Percentiles rank a stretch among this genome's conserved stretches.
phyloP scores from a whole-genome alignment of 2,113 vertebrate species.

The Otolemur garnettii region DNA sequence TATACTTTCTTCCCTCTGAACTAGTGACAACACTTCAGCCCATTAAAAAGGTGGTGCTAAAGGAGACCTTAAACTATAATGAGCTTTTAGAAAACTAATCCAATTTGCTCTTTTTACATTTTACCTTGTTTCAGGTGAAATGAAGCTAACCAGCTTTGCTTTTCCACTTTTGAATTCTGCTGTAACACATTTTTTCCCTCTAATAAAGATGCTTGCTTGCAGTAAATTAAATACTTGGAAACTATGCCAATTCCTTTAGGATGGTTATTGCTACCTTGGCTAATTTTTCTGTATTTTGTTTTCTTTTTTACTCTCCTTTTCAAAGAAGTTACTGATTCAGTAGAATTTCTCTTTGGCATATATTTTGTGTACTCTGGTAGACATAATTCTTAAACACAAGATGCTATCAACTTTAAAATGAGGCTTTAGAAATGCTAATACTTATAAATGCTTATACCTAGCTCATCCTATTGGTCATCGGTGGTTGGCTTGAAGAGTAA shows the following conservation, averaged over 20 bases:
- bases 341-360: neutral
- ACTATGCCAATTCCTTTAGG: neutral
- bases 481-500: neutral
- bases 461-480: neutral
- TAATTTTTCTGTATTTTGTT: neutral
- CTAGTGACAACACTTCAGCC: neutral
- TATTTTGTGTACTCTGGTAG: neutral
- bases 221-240: slow-evolving; percentile 53
- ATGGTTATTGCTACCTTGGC: slow-evolving; percentile 16
- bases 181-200: neutral
- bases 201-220: slow-evolving; percentile 29
- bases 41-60: neutral
- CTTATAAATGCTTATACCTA: neutral
- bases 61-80: neutral
- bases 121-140: slow-evolving; percentile 27
- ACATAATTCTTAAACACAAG: neutral
- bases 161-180: neutral
- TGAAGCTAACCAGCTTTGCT: slow-evolving; percentile 21
- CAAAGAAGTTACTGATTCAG: neutral
- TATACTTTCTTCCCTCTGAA: neutral
- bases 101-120: neutral
- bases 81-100: slow-evolving; percentile 18
- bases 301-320: neutral
- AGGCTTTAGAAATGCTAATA: neutral
- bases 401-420: neutral